A percentile compares a stretch with the other conserved stretches of the same genome.
Conservation (phyloP, 92 coral and sea anemone species). For the Zoanthus solanderi region DNA sequence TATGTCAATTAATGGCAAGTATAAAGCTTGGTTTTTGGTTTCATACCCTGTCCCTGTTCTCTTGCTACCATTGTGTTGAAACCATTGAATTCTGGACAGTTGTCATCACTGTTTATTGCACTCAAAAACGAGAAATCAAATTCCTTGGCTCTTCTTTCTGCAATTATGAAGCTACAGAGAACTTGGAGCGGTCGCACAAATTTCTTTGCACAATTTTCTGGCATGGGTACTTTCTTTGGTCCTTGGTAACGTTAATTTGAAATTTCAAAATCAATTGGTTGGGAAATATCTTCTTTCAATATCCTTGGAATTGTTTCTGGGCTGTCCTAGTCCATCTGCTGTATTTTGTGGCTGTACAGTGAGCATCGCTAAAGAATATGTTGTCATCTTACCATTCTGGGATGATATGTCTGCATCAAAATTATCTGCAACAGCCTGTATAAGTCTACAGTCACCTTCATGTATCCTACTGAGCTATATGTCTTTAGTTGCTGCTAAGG, state of each 20-base stretch:
- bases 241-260: slow-evolving; percentile 68
- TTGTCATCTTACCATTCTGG: slow-evolving; percentile 67
- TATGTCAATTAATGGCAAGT: slow-evolving; percentile 66
- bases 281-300: slow-evolving; percentile 58
- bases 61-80: slow-evolving; percentile 60
- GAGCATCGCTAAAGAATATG: slow-evolving; percentile 69
- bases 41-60: slow-evolving; percentile 42
- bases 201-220: slow-evolving; percentile 52
- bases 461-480: slow-evolving; percentile 58
- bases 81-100: slow-evolving; percentile 71
- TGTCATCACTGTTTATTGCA: slow-evolving; percentile 31
- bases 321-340: slow-evolving; percentile 35
- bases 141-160: slow-evolving; percentile 69
- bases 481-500: slow-evolving; percentile 63
- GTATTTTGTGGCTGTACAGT: slow-evolving; percentile 62
- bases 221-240: slow-evolving; percentile 71
- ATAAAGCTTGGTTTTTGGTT: slow-evolving; percentile 63
- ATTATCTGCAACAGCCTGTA: slow-evolving; percentile 74
- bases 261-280: slow-evolving; percentile 57
- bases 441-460: slow-evolving; percentile 49
- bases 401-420: slow-evolving; percentile 74
- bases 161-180: slow-evolving; percentile 47
- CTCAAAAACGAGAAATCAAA: slow-evolving; percentile 60
- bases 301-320: slow-evolving; percentile 66
- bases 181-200: slow-evolving; percentile 67